A percentile compares a stretch with the other conserved stretches of the same genome.
phyloP scores from a whole-genome alignment of 2,888 invertebrate species.

The Masnerella sp. region DNA sequence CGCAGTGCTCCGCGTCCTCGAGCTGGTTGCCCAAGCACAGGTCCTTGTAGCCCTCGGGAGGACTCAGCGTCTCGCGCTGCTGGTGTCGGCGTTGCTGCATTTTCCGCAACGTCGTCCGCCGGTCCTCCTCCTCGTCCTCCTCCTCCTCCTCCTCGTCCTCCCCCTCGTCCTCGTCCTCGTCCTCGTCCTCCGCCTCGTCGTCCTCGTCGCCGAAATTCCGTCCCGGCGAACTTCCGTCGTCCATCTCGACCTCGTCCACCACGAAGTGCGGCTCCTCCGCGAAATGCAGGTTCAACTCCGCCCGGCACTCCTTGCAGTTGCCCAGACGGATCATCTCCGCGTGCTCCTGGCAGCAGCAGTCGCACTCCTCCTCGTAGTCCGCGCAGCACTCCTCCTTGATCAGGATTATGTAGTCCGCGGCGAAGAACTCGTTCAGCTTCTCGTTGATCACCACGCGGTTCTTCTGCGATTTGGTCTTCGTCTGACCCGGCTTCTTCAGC shows the following conservation, averaged over 20 bases:
- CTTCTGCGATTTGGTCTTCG: slow-evolving; percentile 82
- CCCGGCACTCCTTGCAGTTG: slow-evolving; percentile 79
- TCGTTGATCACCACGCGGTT: slow-evolving; percentile 93
- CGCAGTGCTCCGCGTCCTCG: slow-evolving; percentile 58
- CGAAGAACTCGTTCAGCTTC: slow-evolving; percentile 93
- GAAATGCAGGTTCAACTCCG: slow-evolving; percentile 75
- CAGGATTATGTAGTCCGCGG: slow-evolving; percentile 93
- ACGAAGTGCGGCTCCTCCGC: slow-evolving; percentile 69
- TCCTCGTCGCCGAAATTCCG: slow-evolving; percentile 61
- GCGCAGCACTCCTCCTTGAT: slow-evolving; percentile 92
- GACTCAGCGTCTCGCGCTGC: slow-evolving; percentile 88
- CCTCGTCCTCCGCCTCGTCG: slow-evolving; percentile 59
- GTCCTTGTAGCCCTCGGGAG: slow-evolving; percentile 95
- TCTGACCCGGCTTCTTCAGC: slow-evolving; percentile 86
- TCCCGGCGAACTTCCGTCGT: slow-evolving; percentile 64
- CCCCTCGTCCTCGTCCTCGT: slow-evolving; percentile 61
- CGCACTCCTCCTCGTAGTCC: slow-evolving; percentile 87
- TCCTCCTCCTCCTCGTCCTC: slow-evolving; percentile 53
- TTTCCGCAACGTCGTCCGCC: slow-evolving; percentile 46
- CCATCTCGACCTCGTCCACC: slow-evolving; percentile 64
- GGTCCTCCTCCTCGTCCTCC: slow-evolving; percentile 54
- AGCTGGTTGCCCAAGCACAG: slow-evolving; percentile 79
- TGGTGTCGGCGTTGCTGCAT: slow-evolving; percentile 64
- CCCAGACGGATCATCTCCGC: slow-evolving; percentile 82
- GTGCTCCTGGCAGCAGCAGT: slow-evolving; percentile 85